Evolutionary conservation across 2,797 vertebrate genomes (phyloP).

Genomic region (Characodon lateralis): DNA sequence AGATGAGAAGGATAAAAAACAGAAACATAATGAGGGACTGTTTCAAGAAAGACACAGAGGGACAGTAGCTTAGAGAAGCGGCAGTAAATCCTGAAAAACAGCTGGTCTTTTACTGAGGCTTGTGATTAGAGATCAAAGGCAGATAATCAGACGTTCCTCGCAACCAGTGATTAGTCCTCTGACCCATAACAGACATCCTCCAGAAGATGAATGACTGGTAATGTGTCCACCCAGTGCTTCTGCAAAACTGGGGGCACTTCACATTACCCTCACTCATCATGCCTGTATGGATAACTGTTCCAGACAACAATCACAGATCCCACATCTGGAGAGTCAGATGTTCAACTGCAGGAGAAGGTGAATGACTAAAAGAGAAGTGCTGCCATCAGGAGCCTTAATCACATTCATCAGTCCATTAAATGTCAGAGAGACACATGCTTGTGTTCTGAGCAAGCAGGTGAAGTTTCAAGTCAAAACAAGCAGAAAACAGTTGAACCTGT

Average conservation of each 20-base stretch:
- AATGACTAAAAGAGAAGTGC: slow-evolving; percentile 22
- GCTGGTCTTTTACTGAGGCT: slow-evolving; percentile 60
- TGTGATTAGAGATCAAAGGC: slow-evolving; percentile 67
- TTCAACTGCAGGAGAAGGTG: slow-evolving; percentile 34
- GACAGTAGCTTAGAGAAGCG: slow-evolving; percentile 45
- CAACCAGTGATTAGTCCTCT: slow-evolving; percentile 64
- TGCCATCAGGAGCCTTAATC: slow-evolving; percentile 24
- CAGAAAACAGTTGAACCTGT: background rate
- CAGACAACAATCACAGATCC: slow-evolving; percentile 35
- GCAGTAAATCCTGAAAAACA: slow-evolving; percentile 55
- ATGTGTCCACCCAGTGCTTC: slow-evolving; percentile 30
- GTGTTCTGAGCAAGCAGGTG: slow-evolving; percentile 25
- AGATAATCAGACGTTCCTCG: slow-evolving; percentile 50
- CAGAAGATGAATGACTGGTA: slow-evolving; percentile 54
- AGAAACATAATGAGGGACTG: slow-evolving; percentile 25
- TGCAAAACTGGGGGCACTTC: slow-evolving; percentile 12
- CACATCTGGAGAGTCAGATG: slow-evolving; percentile 37
- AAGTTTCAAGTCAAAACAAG: slow-evolving; percentile 28
- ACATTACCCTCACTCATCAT: slow-evolving; percentile 31
- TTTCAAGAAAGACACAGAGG: slow-evolving; percentile 21
- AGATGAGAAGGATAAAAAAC: slow-evolving; percentile 22
- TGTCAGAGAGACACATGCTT: slow-evolving; percentile 53
- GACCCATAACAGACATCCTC: slow-evolving; percentile 41
- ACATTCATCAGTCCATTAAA: slow-evolving; percentile 42
- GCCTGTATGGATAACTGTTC: slow-evolving; percentile 53